phyloP scores from a whole-genome alignment of 2,797 vertebrate genomes.

The Acrocephalus scirpaceus region DNA sequence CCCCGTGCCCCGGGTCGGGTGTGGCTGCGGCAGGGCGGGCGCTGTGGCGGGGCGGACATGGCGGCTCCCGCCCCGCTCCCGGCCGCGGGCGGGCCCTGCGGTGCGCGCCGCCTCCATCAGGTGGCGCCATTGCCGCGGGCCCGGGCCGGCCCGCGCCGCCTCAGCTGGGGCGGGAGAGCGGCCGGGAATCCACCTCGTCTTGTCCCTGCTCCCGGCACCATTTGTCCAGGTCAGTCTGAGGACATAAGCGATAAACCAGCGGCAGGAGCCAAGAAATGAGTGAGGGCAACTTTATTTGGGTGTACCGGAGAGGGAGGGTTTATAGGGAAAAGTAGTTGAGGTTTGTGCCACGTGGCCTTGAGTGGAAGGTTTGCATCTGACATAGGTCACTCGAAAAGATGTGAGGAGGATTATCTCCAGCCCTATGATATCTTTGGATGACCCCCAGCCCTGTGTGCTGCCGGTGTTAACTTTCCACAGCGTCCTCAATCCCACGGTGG shows the following conservation, averaged over 20 bases:
- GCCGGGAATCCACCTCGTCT: fast-evolving
- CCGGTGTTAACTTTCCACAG: background rate
- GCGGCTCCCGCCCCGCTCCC: background rate
- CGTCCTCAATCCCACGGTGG: fast-evolving
- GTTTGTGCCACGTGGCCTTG: background rate
- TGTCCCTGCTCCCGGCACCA: fast-evolving
- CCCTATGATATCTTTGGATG: background rate
- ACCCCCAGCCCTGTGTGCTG: background rate
- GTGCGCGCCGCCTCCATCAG: conserved; percentile 47
- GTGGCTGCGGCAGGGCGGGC: background rate
- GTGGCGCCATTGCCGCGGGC: conserved; percentile 69
- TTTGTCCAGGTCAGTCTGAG: background rate
- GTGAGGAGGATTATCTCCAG: background rate
- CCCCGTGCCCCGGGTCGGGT: background rate
- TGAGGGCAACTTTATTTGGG: background rate
- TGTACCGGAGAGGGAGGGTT: background rate
- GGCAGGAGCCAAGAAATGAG: background rate
- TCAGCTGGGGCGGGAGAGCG: fast-evolving
- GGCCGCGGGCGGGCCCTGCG: background rate
- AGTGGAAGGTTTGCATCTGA: background rate
- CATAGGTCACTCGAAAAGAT: background rate
- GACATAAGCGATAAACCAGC: background rate
- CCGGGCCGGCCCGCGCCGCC: background rate
- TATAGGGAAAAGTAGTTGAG: background rate
- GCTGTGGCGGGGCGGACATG: background rate